phyloP scores from a whole-genome alignment of 2,888 invertebrate genomes.

The Eupithecia vulgata region DNA sequence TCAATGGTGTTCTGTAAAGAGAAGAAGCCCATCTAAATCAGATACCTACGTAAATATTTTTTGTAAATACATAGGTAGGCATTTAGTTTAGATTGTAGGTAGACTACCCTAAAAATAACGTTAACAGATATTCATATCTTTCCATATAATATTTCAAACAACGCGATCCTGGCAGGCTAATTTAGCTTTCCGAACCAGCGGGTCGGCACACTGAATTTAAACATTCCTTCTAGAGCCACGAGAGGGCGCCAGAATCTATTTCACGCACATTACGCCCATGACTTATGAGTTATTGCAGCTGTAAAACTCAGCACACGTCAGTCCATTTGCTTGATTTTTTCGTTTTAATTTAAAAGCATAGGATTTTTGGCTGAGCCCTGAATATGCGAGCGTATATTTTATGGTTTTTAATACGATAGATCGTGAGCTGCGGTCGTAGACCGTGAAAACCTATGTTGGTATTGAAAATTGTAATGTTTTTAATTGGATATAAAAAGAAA shows the following conservation, averaged over 20 bases:
- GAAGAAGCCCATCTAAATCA: too few relatives aligned
- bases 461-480: not conserved
- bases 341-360: constrained; percentile 5
- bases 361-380: not conserved
- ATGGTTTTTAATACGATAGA: not conserved
- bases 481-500: not conserved
- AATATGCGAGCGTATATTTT: not conserved
- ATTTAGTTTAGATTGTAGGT: too few relatives aligned
- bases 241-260: constrained; percentile 74
- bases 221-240: constrained; percentile 68
- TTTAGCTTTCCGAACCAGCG: constrained; percentile 70
- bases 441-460: not conserved
- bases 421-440: not conserved
- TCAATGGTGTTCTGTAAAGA: too few relatives aligned
- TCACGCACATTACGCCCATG: constrained; percentile 75
- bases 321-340: constrained; percentile 70
- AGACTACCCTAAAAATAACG: constrained; percentile 25
- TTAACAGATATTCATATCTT: constrained; percentile 58
- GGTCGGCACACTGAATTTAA: constrained; percentile 62
- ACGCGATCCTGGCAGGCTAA: constrained; percentile 67
- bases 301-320: constrained; percentile 77
- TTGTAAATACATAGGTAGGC: too few relatives aligned
- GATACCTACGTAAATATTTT: too few relatives aligned
- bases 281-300: constrained; percentile 78
- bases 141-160: constrained; percentile 69